phyloP scores from a whole-genome alignment of 2,113 vertebrate genomes.

The Phoenicopterus ruber region DNA sequence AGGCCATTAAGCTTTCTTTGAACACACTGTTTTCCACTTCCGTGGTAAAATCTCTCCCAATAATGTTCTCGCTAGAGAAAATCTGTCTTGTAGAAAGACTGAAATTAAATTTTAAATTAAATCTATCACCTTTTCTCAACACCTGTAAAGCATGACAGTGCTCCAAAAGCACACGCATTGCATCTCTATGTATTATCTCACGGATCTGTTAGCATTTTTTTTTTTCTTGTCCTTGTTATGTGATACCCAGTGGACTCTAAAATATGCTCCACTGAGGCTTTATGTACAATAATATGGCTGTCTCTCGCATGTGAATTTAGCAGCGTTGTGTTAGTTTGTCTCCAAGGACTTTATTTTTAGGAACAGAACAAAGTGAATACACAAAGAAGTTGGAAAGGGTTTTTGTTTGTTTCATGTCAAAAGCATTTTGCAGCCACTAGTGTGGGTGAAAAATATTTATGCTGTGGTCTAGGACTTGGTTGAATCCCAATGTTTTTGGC shows the following conservation, averaged over 20 bases:
- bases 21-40: neutral
- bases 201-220: neutral
- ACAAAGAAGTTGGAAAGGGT: slow-evolving; percentile 19
- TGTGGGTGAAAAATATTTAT: slow-evolving; percentile 69
- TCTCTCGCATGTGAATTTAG: neutral
- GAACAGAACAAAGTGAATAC: neutral
- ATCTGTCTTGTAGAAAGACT: neutral
- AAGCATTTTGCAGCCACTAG: slow-evolving; percentile 64
- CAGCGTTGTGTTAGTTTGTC: neutral
- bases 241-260: neutral
- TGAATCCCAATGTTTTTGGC: slow-evolving; percentile 55
- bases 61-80: neutral
- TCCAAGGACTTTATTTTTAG: slow-evolving; percentile 34
- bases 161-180: neutral
- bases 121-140: neutral
- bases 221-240: neutral
- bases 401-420: slow-evolving; percentile 57
- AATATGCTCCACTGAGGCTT: neutral
- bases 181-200: neutral
- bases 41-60: neutral
- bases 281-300: neutral
- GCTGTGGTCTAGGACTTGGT: slow-evolving; percentile 49
- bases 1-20: neutral
- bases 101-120: neutral
- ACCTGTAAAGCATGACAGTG: neutral